Base-by-base conservation (phyloP, 2,113 vertebrate species). In the Antechinus stuartii region DNA sequence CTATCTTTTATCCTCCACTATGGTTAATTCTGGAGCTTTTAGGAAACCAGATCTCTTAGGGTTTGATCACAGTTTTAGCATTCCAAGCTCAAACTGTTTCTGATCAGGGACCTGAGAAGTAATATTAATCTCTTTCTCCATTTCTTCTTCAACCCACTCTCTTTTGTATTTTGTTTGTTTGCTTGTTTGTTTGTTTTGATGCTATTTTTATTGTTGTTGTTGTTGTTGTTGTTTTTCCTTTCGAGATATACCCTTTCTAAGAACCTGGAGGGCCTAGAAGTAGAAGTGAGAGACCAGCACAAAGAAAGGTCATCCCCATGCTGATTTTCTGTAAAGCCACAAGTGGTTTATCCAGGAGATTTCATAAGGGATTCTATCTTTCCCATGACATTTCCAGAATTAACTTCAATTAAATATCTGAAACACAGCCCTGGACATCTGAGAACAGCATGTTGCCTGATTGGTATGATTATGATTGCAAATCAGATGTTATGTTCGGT, bases 371-470 rank as follows among this genome's bases (percentile, higher is more conserved):
- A 93, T 90, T 1, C 95, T 96, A 93, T 95, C 92, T 96, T 98
- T 97, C 94, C 93, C 90, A 84, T 97, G 95, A 96, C 97, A 97
- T 97, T 97, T 98, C 91, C 95, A 95, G 94, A 97, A 94, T 97
- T 97, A 97, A 92, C 96, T 95, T 97, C 96, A 93, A 90, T 94
- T 93, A 96, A 96, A 97, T 95, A 95, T 96, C 47, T 55, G 84
- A 97, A 97, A 96, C 57, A 90, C 93, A 97, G 94, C 91, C 91
- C 95, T 95, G 91, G 95, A 96, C 93, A 93, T 97, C 97, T 95
- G 95, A 92, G 95, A 96, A 92, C 96, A 97, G 96, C 96, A 94
- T 93, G 96, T 26, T 89, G 95, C 47, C 95, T 93, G 93, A 96
- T 95, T 47, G 93, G 94, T 93, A 92, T 94, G 96, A 96, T 96